Base-by-base conservation (phyloP, 2,797 vertebrate species). In the Gymnothorax reevesii region DNA sequence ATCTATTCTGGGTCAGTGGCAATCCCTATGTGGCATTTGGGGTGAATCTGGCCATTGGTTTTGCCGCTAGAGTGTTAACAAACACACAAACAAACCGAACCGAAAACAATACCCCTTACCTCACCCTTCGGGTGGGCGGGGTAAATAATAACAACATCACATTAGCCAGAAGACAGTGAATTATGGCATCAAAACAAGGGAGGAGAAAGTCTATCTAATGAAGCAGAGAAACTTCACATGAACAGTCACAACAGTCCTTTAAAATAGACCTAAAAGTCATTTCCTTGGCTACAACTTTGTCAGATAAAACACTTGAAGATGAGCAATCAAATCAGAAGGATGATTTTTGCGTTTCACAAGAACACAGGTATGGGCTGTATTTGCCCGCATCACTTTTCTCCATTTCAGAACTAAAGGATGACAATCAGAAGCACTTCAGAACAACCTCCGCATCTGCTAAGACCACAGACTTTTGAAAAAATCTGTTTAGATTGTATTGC, bases 231-330 rank as follows among this genome's bases (percentile, higher is more conserved):
- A 71, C 8, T 27, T 71, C 25, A 27, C 13, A 33, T 75, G 33
- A 75, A 75, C 10, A 77, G 33, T 33, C 52, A 4, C 33, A 77
- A 77, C 17, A 20, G 73, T 15, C 15, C 94, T 93, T 89, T 33
- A 73, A 83, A 73, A 66, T 17, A 42, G 73, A 57, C 57, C 59
- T 59, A 8, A 84, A 10, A 86, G 27, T 87, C 55, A 79, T 71
- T 87, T 77, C 52, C 73, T 15, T 33, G 6, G 33, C 33, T 42
- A 17, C 33, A 15, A 2, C 15, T n/a, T 33, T 33, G n/a, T 42
- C 71, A 75, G 71, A 75, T 42, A 75, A 71, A 75, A 75, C 25
- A 75, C 25, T 75, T 75, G 25, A 42, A 75, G 71, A 75, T 42
- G 33, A 75, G 25, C 27, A 4, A 33, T 42, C 13, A 42, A 42